Evolutionary conservation across 2,113 vertebrate species (phyloP), one percentile per base, ranked within the genome.

Genomic region (Psophia crepitans): DNA sequence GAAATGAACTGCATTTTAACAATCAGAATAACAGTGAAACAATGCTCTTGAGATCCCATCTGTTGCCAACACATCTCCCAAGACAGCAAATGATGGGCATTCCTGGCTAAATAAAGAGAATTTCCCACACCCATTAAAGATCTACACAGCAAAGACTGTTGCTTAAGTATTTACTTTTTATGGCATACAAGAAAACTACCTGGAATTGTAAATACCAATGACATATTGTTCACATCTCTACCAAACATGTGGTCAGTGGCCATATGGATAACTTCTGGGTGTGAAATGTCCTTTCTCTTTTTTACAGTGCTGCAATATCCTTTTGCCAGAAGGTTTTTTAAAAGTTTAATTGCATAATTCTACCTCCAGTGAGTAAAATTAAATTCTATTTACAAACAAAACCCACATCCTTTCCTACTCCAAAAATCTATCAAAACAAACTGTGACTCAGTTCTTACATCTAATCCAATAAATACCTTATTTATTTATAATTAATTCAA

Each of bases 81-180:
- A 83, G 94, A 96, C 89, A 97, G 94, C 91, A 96, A 95, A 96
- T 97, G 96, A 97, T 96, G 96, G 96, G 96, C 96, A 97, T 97
- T 97, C 96, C 87, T 96, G 84, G 87, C 96, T 97, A 96, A 97
- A 96, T 96, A 97, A 97, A 96, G 93, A 89, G 94, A 95, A 96
- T 96, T 97, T 97, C 96, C 96, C 96, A 96, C 96, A 97, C 93
- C 94, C 96, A 91, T 96, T 97, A 97, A 96, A 97, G 91, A 96
- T 90, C 96, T 91, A 89, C 91, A 96, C 82, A 95, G 97, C 78
- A 94, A 96, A 95, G 93, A 96, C 87, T 89, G 87, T 95, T 95
- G 90, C 89, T 91, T 64, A 93, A 95, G 91, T 94, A 94, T 96
- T 95, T 95, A 84, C 94, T 96, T 97, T 97, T 97, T 97, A 96